Conservation (phyloP, 2,797 vertebrate genomes). For the Lithobates sylvaticus region DNA sequence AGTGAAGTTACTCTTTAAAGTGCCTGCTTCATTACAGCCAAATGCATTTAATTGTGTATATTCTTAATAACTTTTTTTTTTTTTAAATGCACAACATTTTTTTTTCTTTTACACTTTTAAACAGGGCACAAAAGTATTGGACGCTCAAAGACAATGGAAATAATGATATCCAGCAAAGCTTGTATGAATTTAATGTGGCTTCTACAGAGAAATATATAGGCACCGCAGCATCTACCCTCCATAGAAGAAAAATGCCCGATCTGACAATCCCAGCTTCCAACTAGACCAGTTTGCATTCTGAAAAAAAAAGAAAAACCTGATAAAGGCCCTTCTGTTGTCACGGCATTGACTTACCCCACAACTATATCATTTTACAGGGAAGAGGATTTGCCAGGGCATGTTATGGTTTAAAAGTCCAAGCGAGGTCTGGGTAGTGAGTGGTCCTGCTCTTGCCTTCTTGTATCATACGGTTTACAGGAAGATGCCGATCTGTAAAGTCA, state of each 20-base stretch:
- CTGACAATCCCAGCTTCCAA: neutral
- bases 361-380: slow-evolving; percentile 3
- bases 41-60: no score
- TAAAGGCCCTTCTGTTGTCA: neutral
- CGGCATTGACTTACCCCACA: neutral
- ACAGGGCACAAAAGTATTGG: no score
- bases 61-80: no score
- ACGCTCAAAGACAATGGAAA: no score
- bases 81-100: no score
- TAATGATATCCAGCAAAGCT: no score
- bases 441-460: slow-evolving; percentile 23
- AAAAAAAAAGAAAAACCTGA: neutral
- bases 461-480: slow-evolving; percentile 14
- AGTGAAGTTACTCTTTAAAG: no score
- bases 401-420: neutral
- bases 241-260: neutral
- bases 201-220: no score
- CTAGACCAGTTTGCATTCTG: neutral
- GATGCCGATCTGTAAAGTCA: slow-evolving; percentile 15
- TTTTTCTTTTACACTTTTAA: no score
- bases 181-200: no score
- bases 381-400: neutral
- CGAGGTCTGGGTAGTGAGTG: neutral
- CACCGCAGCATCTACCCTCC: neutral
- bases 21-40: no score